phyloP scores from a whole-genome alignment of 2,888 invertebrate species.

The Sphinx pinastri region DNA sequence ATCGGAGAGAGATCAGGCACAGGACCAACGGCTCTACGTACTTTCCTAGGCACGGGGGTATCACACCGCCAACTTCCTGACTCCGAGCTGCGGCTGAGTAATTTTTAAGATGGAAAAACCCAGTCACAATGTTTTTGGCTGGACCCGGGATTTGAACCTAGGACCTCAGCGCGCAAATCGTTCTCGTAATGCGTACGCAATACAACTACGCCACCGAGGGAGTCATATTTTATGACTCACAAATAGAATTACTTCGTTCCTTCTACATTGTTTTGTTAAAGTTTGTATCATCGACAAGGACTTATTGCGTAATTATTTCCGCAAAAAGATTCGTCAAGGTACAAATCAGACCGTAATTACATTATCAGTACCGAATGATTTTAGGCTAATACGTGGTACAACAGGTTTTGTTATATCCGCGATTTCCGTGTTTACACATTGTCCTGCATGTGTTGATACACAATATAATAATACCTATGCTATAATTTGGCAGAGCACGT shows the following conservation, averaged over 20 bases:
- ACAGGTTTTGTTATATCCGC: slow-evolving; percentile 29
- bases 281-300: slow-evolving; percentile 63
- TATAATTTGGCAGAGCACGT: neutral
- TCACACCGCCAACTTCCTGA: too few relatives aligned
- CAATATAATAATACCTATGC: slow-evolving; percentile 4
- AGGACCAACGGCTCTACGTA: too few relatives aligned
- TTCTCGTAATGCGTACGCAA: too few relatives aligned
- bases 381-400: slow-evolving; percentile 32
- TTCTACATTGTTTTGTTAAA: slow-evolving; percentile 45
- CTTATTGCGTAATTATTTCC: slow-evolving; percentile 63
- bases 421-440: slow-evolving; percentile 37
- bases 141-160: too few relatives aligned
- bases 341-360: slow-evolving; percentile 50
- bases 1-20: too few relatives aligned
- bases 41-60: too few relatives aligned
- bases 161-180: too few relatives aligned
- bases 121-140: too few relatives aligned
- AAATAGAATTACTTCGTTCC: neutral
- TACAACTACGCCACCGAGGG: too few relatives aligned
- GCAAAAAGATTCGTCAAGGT: slow-evolving; percentile 59
- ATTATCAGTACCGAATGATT: slow-evolving; percentile 45
- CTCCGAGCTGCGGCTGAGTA: too few relatives aligned
- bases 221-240: neutral
- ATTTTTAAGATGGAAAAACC: too few relatives aligned
- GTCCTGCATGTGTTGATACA: neutral